Base-by-base conservation (phyloP, 2,113 vertebrate genomes). In the Herpetotheres cachinnans region DNA sequence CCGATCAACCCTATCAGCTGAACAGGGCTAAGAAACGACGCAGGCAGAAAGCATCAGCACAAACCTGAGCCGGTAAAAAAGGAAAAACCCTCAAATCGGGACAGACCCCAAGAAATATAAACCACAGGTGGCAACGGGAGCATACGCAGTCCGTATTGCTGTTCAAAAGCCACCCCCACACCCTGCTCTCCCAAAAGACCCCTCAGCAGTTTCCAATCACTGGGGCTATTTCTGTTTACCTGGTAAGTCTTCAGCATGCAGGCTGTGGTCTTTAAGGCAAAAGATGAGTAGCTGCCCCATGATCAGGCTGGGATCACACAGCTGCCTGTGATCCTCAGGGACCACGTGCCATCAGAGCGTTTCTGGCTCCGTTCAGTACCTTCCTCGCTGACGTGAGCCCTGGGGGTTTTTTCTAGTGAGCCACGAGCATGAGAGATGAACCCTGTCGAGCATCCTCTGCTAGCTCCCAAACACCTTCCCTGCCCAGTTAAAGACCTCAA, bases 381-480 rank as follows among this genome's bases (percentile, higher is more conserved):
- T 40, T 66, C 25, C n/a, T 65, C 0, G 0, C 25, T 29, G n/a
- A 40, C 2, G 1, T 36, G 16, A 82, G 40, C 49, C 16, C 22
- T 20, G 7, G 11, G 11, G 34, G 7, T 76, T 92, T 66, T 66
- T 87, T 77, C 49, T 63, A 49, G 30, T 55, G 17, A 61, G 38
- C 7, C 14, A 50, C 29, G 13, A 74, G 27, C 30, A 30, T 1
- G 22, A 67, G 36, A 86, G 13, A 30, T 4, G 3, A 72, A 61
- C 5, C 2, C 9, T 58, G n/a, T 16, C 1, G 1, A 63, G 15
- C 27, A 30, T 34, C n/a, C 16, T 52, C 44, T 65, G 20, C 58
- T 70, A 76, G 20, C 13, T 84, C 18, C 40, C 29, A 40, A 59
- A 50, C 38, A 56, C 36, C 24, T 87, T 21, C 24, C 16, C 40